A percentile compares a stretch with the other conserved stretches of the same genome.
These are phyloP conservation scores for Ictalurus furcatus DNA, from an alignment of 2,113 vertebrate species.

Conservation along the genomic window DNA sequence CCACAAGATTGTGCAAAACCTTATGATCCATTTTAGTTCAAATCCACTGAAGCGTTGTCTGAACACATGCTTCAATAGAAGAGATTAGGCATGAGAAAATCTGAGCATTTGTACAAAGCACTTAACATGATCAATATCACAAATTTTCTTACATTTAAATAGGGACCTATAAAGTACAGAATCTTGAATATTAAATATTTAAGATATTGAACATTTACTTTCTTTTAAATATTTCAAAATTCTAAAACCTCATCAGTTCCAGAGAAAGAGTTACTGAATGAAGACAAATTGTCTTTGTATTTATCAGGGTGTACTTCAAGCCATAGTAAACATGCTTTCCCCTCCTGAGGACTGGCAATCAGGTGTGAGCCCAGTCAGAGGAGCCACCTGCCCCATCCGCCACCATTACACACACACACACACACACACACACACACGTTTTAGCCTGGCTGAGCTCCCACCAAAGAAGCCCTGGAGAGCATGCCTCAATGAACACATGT, in stretches of 20 bases:
- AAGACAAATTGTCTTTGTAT: constrained; percentile 61
- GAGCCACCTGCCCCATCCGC: neutral
- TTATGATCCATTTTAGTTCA: neutral
- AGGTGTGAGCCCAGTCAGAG: constrained; percentile 5
- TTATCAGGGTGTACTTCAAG: constrained; percentile 39
- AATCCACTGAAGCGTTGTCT: neutral
- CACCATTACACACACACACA: constrained; percentile 7
- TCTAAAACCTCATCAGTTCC: constrained; percentile 51
- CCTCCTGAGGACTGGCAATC: constrained; percentile 6
- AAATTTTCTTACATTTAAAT: neutral
- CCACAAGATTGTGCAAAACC: neutral
- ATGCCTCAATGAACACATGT: constrained; percentile 62
- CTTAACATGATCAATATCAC: neutral
- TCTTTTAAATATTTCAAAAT: neutral
- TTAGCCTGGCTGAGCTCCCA: constrained; percentile 44
- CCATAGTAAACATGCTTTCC: neutral
- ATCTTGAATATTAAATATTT: neutral
- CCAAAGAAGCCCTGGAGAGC: constrained; percentile 50
- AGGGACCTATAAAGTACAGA: neutral
- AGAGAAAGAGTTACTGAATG: constrained; percentile 62
- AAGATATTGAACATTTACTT: neutral
- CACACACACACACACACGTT: constrained; percentile 9
- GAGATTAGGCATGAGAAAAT: neutral
- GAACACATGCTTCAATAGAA: neutral
- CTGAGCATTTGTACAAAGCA: neutral